phyloP scores from a whole-genome alignment of 2,113 vertebrate genomes.

The Lichenostomus cassidix region DNA sequence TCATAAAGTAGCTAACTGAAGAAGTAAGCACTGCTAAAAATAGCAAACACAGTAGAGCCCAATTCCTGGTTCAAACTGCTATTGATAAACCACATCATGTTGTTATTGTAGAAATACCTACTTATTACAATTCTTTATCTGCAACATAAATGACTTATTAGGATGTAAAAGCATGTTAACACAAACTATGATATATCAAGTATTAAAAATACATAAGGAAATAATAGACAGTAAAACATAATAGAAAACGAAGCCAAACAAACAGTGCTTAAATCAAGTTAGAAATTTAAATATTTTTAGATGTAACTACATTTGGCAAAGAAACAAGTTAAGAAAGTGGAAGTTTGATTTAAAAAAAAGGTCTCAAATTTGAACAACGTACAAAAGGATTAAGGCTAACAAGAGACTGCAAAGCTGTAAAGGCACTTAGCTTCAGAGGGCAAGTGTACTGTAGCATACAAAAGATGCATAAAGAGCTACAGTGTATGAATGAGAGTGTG shows the following conservation, averaged over 20 bases:
- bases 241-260: background rate
- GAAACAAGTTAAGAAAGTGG: background rate
- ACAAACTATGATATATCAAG: background rate
- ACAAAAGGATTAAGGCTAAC: background rate
- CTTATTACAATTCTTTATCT: background rate
- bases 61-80: background rate
- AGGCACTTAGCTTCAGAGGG: background rate
- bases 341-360: background rate
- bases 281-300: background rate
- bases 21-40: background rate
- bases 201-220: background rate
- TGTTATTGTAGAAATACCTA: background rate
- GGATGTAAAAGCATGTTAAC: background rate
- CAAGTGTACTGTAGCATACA: background rate
- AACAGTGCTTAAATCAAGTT: background rate
- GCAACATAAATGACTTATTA: background rate
- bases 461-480: background rate
- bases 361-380: background rate
- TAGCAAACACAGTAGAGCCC: background rate
- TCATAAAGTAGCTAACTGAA: background rate
- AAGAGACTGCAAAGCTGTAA: background rate
- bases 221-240: background rate
- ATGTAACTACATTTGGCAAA: background rate
- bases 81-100: background rate
- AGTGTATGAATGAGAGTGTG: background rate